Evolutionary conservation across 2,113 vertebrate genomes (phyloP).

Genomic region (Cervus canadensis): DNA sequence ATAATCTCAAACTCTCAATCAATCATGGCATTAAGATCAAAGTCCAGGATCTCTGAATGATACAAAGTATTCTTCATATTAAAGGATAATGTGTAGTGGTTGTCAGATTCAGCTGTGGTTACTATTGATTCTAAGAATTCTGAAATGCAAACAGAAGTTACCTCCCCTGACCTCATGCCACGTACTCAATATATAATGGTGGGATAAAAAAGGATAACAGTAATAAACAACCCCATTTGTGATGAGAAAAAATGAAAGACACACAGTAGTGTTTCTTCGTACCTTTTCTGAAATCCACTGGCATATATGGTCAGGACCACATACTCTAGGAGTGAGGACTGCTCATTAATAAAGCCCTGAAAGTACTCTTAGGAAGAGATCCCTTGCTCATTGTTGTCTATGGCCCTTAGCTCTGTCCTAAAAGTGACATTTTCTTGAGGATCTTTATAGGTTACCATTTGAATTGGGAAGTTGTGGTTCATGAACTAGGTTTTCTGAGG

Average conservation of each 20-base stretch:
- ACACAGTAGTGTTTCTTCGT: background rate
- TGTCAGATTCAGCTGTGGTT: background rate
- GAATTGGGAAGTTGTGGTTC: background rate
- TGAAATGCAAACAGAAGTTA: background rate
- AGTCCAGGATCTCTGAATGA: background rate
- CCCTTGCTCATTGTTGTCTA: background rate
- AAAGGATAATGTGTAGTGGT: background rate
- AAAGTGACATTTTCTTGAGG: background rate
- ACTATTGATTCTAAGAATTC: background rate
- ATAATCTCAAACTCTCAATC: background rate
- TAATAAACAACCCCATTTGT: background rate
- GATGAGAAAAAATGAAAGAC: background rate
- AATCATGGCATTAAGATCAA: background rate
- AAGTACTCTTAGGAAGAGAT: background rate
- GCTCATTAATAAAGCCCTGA: background rate
- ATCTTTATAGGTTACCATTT: background rate
- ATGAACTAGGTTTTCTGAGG: background rate
- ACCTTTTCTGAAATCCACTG: background rate
- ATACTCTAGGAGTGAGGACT: background rate
- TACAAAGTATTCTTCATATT: background rate
- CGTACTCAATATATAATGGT: background rate
- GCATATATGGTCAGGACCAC: background rate
- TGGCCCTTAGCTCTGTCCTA: background rate
- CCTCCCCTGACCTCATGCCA: background rate
- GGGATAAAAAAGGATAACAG: background rate